Base-by-base conservation (phyloP, 2,888 invertebrate species). In the Peribatodes rhomboidaria region DNA sequence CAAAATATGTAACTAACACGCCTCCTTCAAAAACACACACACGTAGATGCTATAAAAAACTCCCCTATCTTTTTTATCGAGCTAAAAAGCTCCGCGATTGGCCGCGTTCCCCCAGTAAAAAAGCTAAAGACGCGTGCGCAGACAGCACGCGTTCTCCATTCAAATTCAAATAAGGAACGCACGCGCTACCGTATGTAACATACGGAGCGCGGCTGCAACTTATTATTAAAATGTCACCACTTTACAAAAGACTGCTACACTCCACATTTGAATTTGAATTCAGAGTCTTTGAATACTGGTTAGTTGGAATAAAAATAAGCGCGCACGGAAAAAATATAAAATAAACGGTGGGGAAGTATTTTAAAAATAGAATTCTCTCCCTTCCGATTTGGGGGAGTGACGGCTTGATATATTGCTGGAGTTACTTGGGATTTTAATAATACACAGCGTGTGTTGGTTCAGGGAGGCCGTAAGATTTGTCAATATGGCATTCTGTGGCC, bases 341-440 rank as follows among this genome's bases (percentile, higher is more conserved):
- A 90, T 88, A 84, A 88, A 85, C 82, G 79, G 79, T 83, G 83
- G 91, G 90, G 92, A 92, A 90, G 90, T 87, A 87, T 89, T 89
- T 90, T 90, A 87, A 92, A 93, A 92, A 92, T 92, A 93, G 92
- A 82, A 82, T 75, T 74, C 73, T 81, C 83, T 87, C 89, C 90
- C 89, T 89, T 88, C 86, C 83, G 81, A 83, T 65, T 65, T 65
- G 80, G 87, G 88, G 90, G 90, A 89, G 87, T 86, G 83, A 86
- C 84, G 81, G 84, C 83, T 88, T 92, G 92, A 92, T 92, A 87
- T 92, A 92, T 92, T 85, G 83, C 82, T 75, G 85, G 89, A 83
- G 91, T 93, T 92, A 90, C 88, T 87, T 85, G 83, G 92, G 92
- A 92, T 92, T 92, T 91, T 92, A 90, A 92, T 92, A 92, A 92